Evolutionary conservation across 2,797 vertebrate species (phyloP), one percentile per base, ranked within the genome.

Genomic region (Sebastes itinus): DNA sequence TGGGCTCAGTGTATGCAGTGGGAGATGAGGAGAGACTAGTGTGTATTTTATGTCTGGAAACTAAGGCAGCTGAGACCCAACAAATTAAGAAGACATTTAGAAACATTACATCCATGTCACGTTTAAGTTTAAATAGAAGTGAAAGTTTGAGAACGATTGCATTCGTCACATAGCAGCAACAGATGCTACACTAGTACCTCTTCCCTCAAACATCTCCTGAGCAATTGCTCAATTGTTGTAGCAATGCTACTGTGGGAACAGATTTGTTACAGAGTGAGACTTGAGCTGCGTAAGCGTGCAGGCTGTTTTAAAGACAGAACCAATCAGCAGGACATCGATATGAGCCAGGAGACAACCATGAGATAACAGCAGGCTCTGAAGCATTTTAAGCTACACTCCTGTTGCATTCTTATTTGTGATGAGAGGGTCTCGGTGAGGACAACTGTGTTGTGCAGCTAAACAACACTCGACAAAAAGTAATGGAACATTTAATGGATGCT

Each of bases 241-340:
- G 42, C 65, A 64, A 35, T 20, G 20, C 54, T 61, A 13, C 42
- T 4, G 4, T 13, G 23, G 14, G 56, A 56, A 28, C 55, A 22
- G n/a, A 78, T 71, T 14, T 33, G 22, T 55, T 64, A 49, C 72
- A 20, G 49, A 82, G n/a, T 54, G 52, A 59, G 59, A 61, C 13
- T 5, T 10, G 61, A 72, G 68, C 6, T 23, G 35, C 8, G 3
- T 52, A 49, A 65, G 16, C 8, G 11, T 22, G 38, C 61, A 54
- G 18, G 56, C 72, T 72, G 82, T 73, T 80, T 78, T 77, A 64
- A 79, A 76, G 76, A 72, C 22, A 28, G 30, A 70, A 13, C 12
- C 22, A 4, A 82, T 58, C 76, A 69, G 67, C 62, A 42, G 72
- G 60, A 80, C 49, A 54, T 14, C n/a, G 55, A 81, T 30, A 52